These are phyloP conservation scores for Pristionchus pacificus DNA, from an alignment of 1,140 invertebrate genomes.

Conservation along the genomic window DNA sequence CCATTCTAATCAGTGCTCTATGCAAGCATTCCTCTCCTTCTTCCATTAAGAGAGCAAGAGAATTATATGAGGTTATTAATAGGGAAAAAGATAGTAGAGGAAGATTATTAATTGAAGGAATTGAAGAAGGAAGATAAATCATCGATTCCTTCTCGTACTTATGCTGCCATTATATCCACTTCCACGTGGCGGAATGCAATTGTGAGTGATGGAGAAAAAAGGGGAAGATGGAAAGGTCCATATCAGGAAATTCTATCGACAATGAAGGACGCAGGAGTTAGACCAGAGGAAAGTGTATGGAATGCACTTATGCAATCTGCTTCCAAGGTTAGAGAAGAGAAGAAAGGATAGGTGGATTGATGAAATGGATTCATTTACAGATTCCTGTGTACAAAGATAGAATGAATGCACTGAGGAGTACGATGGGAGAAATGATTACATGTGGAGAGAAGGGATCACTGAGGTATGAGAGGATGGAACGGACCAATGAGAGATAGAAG, in stretches of 20 bases:
- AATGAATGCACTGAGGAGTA: slow-evolving; percentile 3
- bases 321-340: slow-evolving; percentile 1
- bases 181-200: background rate
- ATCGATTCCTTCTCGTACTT: background rate
- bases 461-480: slow-evolving; percentile 30
- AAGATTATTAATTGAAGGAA: slow-evolving; percentile 5
- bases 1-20: slow-evolving; percentile 21
- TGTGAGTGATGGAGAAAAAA: background rate
- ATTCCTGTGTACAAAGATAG: slow-evolving; percentile 1
- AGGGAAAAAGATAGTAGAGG: no score
- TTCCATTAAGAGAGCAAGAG: slow-evolving; percentile 16
- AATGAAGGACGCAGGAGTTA: slow-evolving; percentile 21
- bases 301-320: slow-evolving; percentile 23
- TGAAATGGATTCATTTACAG: background rate
- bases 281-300: slow-evolving; percentile 27
- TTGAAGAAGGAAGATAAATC: background rate
- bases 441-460: slow-evolving; percentile 21
- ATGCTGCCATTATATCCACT: background rate
- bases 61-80: slow-evolving; percentile 16
- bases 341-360: background rate
- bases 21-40: slow-evolving; percentile 18
- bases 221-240: background rate
- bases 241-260: slow-evolving; percentile 7
- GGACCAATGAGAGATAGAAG: slow-evolving; percentile 35
- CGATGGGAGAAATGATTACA: slow-evolving; percentile 31